A percentile compares a stretch with the other conserved stretches of the same genome.
phyloP scores from a whole-genome alignment of 1,140 invertebrate genomes.

The Solenopsis fugax region DNA sequence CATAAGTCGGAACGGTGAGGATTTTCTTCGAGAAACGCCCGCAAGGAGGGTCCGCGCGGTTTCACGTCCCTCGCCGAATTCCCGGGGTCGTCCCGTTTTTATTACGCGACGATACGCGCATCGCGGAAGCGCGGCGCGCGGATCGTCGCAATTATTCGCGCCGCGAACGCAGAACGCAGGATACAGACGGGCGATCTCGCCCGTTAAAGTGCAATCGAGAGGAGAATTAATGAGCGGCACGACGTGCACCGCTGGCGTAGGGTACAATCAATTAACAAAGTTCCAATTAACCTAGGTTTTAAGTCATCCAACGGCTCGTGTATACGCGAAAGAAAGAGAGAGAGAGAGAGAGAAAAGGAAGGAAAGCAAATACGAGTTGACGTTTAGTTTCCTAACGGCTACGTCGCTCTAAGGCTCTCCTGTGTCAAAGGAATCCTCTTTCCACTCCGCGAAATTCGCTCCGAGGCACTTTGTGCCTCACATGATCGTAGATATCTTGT shows the following conservation, averaged over 20 bases:
- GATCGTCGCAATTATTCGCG: slow-evolving; percentile 67
- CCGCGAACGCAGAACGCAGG: slow-evolving; percentile 66
- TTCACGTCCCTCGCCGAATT: slow-evolving; percentile 32
- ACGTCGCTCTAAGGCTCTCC: slow-evolving; percentile 10
- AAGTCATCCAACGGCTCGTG: slow-evolving; percentile 68
- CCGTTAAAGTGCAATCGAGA: slow-evolving; percentile 75
- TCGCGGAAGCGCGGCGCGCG: slow-evolving; percentile 45
- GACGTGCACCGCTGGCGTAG: slow-evolving; percentile 82
- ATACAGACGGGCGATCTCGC: slow-evolving; percentile 66
- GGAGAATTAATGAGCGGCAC: slow-evolving; percentile 76
- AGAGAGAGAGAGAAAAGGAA: slow-evolving; percentile 30
- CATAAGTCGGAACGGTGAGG: neutral
- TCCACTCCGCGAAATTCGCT: slow-evolving; percentile 39
- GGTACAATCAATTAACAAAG: slow-evolving; percentile 85
- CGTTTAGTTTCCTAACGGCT: slow-evolving; percentile 38
- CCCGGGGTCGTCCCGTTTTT: neutral
- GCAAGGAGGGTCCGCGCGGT: neutral
- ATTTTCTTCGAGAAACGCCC: neutral
- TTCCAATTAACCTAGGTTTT: slow-evolving; percentile 81
- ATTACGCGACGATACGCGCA: slow-evolving; percentile 39
- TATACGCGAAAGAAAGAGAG: neutral
- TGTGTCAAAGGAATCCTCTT: slow-evolving; percentile 44
- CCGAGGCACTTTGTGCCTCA: slow-evolving; percentile 17
- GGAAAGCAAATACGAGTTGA: slow-evolving; percentile 39
- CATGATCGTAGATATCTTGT: slow-evolving; percentile 40